These are phyloP conservation scores for Fragum fragum DNA, from an alignment of 2,888 invertebrate species.

Conservation along the genomic window DNA sequence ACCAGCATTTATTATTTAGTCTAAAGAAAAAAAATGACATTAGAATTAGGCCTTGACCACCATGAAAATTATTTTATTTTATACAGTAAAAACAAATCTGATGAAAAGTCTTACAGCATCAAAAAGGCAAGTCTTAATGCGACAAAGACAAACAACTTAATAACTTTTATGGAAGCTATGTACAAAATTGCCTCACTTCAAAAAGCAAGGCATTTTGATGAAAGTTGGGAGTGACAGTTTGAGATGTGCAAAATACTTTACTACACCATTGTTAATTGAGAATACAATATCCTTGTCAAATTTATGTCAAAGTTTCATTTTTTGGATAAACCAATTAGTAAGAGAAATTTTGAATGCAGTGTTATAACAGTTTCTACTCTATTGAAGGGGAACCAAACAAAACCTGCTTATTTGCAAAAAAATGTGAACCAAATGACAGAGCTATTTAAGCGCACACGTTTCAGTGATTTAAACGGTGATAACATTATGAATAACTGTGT, in stretches of 20 bases:
- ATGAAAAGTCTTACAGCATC: too few species aligned
- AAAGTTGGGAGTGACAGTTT: neutral
- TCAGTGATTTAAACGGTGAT: neutral
- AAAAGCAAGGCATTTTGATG: neutral
- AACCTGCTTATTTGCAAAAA: neutral
- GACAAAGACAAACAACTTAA: too few species aligned
- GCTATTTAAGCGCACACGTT: neutral
- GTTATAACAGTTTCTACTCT: neutral
- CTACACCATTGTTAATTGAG: neutral
- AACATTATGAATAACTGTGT: constrained; percentile 10
- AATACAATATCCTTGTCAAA: constrained; percentile 14
- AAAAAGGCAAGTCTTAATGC: too few species aligned
- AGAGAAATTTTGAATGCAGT: neutral
- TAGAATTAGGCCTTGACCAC: too few species aligned
- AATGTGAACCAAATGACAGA: neutral
- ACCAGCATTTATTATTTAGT: too few species aligned
- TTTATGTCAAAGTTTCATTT: constrained; percentile 11
- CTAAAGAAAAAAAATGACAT: too few species aligned
- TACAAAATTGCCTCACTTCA: too few species aligned
- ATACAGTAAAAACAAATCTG: too few species aligned
- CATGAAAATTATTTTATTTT: too few species aligned
- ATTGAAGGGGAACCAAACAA: neutral
- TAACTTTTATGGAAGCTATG: too few species aligned
- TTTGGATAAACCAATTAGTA: neutral
- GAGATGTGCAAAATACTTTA: neutral